These are phyloP conservation scores for Vulpes ferrilata DNA, from an alignment of 2,113 vertebrate genomes.

Conservation along the genomic window DNA sequence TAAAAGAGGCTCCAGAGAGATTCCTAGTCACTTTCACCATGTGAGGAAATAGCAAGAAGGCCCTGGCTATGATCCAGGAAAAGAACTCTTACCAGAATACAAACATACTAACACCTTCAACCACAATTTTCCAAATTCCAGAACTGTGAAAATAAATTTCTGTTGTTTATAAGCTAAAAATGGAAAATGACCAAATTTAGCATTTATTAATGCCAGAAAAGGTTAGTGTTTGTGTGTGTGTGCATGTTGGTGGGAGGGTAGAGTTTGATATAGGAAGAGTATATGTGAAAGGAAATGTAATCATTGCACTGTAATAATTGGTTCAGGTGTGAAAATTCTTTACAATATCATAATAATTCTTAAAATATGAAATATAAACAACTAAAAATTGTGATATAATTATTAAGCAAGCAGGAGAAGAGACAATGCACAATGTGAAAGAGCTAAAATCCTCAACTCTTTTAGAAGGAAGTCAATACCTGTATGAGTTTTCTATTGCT, in stretches of 20 bases:
- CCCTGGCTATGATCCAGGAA: background rate
- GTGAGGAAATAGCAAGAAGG: background rate
- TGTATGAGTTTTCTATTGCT: background rate
- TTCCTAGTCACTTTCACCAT: background rate
- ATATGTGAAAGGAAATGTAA: background rate
- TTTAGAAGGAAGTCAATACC: background rate
- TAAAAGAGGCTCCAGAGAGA: background rate
- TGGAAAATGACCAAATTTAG: background rate
- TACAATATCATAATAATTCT: background rate
- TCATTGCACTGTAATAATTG: background rate
- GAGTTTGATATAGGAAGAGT: background rate
- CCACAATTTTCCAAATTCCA: background rate
- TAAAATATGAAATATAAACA: conserved; percentile 23
- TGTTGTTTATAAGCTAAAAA: background rate
- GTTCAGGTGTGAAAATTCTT: background rate
- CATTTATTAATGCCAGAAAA: conserved; percentile 35
- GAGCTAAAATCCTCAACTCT: background rate
- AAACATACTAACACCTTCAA: background rate
- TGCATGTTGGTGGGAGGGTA: background rate
- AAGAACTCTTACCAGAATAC: background rate
- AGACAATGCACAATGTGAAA: background rate
- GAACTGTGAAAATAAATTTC: background rate
- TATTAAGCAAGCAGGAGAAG: background rate
- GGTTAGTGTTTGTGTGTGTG: background rate
- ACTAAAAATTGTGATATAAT: conserved; percentile 21